phyloP scores from a whole-genome alignment of 2,113 vertebrate species.

The Sorex fumeus region DNA sequence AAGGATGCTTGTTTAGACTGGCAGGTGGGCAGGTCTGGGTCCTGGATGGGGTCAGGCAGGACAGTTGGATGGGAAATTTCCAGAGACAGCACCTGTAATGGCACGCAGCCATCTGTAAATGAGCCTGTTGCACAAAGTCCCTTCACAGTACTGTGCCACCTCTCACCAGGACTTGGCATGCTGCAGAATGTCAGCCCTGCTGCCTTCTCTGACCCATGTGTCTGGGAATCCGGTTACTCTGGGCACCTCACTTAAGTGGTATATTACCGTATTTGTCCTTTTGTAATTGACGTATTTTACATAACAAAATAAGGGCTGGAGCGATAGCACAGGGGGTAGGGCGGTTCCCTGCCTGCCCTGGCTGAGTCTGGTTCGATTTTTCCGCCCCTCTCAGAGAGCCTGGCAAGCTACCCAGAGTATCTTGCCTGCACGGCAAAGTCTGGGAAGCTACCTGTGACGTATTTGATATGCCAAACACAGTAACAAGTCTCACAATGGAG shows the following conservation, averaged over 20 bases:
- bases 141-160: not conserved
- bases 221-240: not conserved
- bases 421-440: too few relatives aligned
- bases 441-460: too few relatives aligned
- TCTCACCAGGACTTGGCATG: not conserved
- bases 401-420: too few relatives aligned
- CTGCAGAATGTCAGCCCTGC: not conserved
- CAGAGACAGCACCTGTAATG: too few relatives aligned
- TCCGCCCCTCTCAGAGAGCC: too few relatives aligned
- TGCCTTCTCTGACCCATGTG: not conserved
- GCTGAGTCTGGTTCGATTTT: too few relatives aligned
- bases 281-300: not conserved
- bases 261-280: not conserved
- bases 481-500: too few relatives aligned
- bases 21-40: not conserved
- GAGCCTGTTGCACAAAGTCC: not conserved
- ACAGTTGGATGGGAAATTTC: not conserved
- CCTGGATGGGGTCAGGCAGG: not conserved
- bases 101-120: too few relatives aligned
- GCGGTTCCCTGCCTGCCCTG: too few relatives aligned
- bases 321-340: too few relatives aligned
- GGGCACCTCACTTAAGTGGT: not conserved
- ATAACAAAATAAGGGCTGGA: too few relatives aligned
- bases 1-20: not conserved
- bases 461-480: too few relatives aligned